phyloP scores from a whole-genome alignment of 2,113 vertebrate species.

The Cacatua alba region DNA sequence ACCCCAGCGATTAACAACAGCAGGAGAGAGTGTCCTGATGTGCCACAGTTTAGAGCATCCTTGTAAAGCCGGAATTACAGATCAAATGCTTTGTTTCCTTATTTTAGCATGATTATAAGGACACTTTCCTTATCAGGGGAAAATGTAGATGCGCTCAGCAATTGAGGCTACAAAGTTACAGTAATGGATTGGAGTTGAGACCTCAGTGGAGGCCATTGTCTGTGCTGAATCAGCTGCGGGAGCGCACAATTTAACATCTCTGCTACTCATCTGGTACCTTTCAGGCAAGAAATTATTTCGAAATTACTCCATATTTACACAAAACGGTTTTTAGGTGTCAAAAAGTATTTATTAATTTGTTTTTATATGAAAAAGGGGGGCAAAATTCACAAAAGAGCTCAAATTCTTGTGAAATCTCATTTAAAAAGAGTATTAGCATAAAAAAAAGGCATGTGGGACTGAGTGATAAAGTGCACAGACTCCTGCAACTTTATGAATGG shows the following conservation, averaged over 20 bases:
- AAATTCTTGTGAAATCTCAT: not conserved
- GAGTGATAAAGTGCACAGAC: not conserved
- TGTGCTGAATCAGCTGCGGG: not conserved
- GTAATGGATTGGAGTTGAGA: not conserved
- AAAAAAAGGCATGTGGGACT: not conserved
- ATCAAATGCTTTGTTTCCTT: not conserved
- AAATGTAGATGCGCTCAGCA: not conserved
- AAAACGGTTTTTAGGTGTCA: not conserved
- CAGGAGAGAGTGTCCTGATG: not conserved
- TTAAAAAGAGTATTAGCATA: not conserved
- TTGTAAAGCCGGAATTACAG: not conserved
- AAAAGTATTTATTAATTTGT: not conserved
- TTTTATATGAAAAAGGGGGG: fast-evolving
- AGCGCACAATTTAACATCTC: not conserved
- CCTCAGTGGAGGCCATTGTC: not conserved
- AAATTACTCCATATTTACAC: not conserved
- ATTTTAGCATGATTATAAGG: not conserved
- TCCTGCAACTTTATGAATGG: slow-evolving; percentile 34
- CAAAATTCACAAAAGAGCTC: not conserved
- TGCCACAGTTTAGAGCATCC: not conserved
- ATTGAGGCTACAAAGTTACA: not conserved
- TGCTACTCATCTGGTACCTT: not conserved
- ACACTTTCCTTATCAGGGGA: not conserved
- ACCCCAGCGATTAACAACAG: fast-evolving
- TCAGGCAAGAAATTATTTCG: not conserved